Evolutionary conservation across 1,140 invertebrate species (phyloP), one percentile per base, ranked within the genome.

Genomic region (Drosophila eugracilis): DNA sequence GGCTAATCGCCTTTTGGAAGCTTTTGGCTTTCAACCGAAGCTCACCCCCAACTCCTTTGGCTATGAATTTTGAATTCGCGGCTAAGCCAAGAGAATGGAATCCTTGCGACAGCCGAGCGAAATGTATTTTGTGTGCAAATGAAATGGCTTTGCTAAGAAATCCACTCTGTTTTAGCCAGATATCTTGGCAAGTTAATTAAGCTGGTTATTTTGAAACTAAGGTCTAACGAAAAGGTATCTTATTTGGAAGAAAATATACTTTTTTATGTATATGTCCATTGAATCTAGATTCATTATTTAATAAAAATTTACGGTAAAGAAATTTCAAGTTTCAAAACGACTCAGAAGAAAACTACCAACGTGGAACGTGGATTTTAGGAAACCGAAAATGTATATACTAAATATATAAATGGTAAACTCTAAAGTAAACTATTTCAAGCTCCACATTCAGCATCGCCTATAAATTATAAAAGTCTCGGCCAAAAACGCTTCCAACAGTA

Each of bases 1-100:
- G 75, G 89, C 89, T 89, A 89, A 89, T 89, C 86, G 77, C 80
- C 58, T 34, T 53, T 54, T 21, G 58, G 21, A 62, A 53, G 62
- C 75, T 37, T 59, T 77, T 37, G 45, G 53, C 42, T 75, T 30
- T 10, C 24, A 32, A 30, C 26, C 15, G 28, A 12, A 34, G 15
- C 32, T 12, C 24, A 22, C 12, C 14, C 30, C 39, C n/a, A n/a
- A 15, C 41, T 17, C 34, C 19, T 17, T 22, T 26, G 6, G 69
- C 57, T 49, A 59, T 80, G 79, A 84, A 78, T 84, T 84, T 84
- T 84, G 79, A 84, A 84, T 84, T 79, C 83, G 79, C 65, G 71
- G 75, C 57, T 59, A 58, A 41, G 55, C 44, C 67, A 74, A 63
- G 75, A 55, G 75, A 39, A 54, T 41, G 48, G 24, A 52, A 70